A percentile compares a stretch with the other conserved stretches of the same genome.
Evolutionary conservation across 1,140 invertebrate genomes (phyloP).

Genomic region (Araneus ventricosus): DNA sequence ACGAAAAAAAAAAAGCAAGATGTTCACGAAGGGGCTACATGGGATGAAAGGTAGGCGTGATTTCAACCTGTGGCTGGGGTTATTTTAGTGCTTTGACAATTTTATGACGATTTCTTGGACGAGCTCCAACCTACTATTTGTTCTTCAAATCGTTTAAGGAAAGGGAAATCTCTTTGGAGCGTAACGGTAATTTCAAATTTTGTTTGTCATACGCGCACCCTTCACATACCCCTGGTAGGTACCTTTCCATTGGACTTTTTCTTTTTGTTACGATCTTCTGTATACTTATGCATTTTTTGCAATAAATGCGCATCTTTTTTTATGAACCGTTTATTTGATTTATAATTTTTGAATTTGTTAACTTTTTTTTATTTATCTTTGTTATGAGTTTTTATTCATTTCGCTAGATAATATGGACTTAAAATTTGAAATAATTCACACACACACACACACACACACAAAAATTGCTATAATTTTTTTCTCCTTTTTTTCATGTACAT

Average conservation of each 20-base stretch:
- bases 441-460: no score
- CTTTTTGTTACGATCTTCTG: background rate
- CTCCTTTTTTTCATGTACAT: no score
- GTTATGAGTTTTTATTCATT: background rate
- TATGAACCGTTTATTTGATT: background rate
- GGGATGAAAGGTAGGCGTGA: background rate
- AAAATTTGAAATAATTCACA: background rate
- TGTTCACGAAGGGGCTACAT: background rate
- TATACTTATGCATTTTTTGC: background rate
- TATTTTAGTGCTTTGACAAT: constrained; percentile 35
- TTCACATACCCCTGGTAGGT: background rate
- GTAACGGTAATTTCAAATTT: background rate
- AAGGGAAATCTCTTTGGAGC: constrained; percentile 9
- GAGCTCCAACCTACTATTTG: constrained; percentile 58
- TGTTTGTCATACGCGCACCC: background rate
- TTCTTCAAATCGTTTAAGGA: constrained; percentile 5
- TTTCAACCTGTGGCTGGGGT: constrained; percentile 4
- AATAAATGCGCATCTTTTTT: background rate
- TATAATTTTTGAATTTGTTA: background rate
- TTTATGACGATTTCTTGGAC: constrained; percentile 66
- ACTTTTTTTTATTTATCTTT: background rate
- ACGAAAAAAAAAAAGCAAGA: background rate
- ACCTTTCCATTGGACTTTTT: no score
- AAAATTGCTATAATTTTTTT: no score
- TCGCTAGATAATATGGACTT: background rate